Conservation (phyloP, 2,113 vertebrate species). For the Micronycteris hirsuta region DNA sequence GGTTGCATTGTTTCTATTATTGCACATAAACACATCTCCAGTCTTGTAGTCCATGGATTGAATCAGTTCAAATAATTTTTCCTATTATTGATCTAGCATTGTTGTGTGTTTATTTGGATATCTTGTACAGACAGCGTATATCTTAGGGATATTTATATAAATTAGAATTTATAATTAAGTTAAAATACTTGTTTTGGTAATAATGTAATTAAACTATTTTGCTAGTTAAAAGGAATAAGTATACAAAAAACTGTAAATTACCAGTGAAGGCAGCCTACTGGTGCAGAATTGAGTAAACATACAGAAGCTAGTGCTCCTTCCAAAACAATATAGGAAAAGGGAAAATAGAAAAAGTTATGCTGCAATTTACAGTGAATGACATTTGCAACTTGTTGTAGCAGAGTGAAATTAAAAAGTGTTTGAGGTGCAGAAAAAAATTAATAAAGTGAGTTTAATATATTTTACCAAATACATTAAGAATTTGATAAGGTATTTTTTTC, state of each 20-base stretch:
- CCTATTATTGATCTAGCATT: background rate
- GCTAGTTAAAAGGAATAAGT: background rate
- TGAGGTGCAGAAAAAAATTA: background rate
- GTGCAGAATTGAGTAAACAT: background rate
- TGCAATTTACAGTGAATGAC: background rate
- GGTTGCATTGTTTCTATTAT: background rate
- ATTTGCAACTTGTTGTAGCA: background rate
- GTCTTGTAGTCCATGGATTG: background rate
- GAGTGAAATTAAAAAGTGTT: background rate
- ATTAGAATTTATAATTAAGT: background rate
- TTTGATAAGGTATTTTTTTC: background rate
- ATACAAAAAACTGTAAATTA: background rate
- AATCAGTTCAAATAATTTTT: background rate
- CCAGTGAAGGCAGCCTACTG: background rate
- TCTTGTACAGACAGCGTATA: background rate
- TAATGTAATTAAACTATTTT: background rate
- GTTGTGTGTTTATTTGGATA: background rate
- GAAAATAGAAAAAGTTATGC: background rate
- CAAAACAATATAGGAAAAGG: background rate
- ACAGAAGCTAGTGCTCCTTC: background rate
- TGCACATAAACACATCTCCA: background rate
- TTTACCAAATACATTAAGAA: background rate
- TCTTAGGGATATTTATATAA: background rate
- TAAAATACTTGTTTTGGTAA: background rate
- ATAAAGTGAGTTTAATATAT: background rate